A percentile compares a stretch with the other conserved stretches of the same genome.
Conservation (phyloP, 2,888 invertebrate species). For the Aphodius sticticus region DNA sequence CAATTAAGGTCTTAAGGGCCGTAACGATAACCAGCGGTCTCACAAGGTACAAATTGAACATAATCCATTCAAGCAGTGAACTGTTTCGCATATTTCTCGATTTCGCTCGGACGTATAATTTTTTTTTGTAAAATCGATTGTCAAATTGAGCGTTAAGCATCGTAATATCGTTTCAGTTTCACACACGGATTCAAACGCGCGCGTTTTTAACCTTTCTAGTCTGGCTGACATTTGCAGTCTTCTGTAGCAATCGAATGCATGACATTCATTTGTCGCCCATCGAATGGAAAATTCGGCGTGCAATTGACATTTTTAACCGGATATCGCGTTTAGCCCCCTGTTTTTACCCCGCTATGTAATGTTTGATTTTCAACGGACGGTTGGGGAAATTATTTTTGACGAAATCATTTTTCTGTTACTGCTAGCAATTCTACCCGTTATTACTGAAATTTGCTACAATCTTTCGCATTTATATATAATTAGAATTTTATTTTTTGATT, state of each 20-base stretch:
- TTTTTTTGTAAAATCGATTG: slow-evolving; percentile 13
- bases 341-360: too few relatives aligned
- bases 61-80: neutral
- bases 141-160: slow-evolving; percentile 7
- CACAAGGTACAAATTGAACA: neutral
- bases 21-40: neutral
- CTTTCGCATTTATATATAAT: too few relatives aligned
- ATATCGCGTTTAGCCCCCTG: neutral
- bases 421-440: too few relatives aligned
- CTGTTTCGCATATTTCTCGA: neutral
- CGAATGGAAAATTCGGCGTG: neutral
- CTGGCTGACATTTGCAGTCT: slow-evolving; percentile 12
- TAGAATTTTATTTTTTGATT: too few relatives aligned
- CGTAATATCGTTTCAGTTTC: neutral
- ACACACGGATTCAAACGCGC: neutral
- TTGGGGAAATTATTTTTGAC: too few relatives aligned
- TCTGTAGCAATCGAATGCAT: slow-evolving; percentile 16
- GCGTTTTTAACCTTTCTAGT: slow-evolving; percentile 5
- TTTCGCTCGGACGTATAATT: neutral
- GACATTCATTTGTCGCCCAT: slow-evolving; percentile 23
- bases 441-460: too few relatives aligned
- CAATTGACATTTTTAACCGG: slow-evolving; percentile 14
- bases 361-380: too few relatives aligned
- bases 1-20: neutral
- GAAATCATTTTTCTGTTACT: too few relatives aligned